A percentile compares a stretch with the other conserved stretches of the same genome.
These are phyloP conservation scores for Cebidichthys violaceus DNA, from an alignment of 2,113 vertebrate species.

Conservation along the genomic window DNA sequence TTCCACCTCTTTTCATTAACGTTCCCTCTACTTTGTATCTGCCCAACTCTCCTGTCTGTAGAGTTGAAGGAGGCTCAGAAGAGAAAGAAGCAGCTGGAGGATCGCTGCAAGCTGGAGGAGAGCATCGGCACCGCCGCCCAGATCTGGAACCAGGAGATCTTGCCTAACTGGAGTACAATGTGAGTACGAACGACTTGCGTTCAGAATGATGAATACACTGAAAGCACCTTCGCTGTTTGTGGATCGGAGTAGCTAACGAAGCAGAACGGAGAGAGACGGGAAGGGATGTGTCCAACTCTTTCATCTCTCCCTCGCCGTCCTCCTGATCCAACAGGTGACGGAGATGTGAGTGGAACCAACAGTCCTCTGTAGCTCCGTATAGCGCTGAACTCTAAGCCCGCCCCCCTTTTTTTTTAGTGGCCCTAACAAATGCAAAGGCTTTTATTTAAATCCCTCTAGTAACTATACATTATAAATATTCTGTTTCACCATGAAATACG, in stretches of 20 bases:
- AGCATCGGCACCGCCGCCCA: slow-evolving; percentile 91
- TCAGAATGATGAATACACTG: background rate
- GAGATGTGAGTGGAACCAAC: too few relatives aligned
- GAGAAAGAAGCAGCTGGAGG: slow-evolving; percentile 90
- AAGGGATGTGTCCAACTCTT: background rate
- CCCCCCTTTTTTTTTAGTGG: too few relatives aligned
- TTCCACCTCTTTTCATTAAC: background rate
- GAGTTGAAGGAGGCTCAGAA: slow-evolving; percentile 93
- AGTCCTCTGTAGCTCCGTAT: too few relatives aligned
- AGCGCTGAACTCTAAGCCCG: too few relatives aligned
- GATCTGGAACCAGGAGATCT: slow-evolving; percentile 93
- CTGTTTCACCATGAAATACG: too few relatives aligned
- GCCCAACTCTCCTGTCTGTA: slow-evolving; percentile 56
- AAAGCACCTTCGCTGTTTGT: background rate
- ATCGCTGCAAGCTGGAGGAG: slow-evolving; percentile 92
- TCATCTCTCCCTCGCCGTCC: too few relatives aligned
- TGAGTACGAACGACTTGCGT: slow-evolving; percentile 75
- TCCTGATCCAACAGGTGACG: too few relatives aligned
- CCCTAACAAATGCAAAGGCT: too few relatives aligned
- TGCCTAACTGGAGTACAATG: slow-evolving; percentile 94
- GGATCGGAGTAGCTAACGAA: background rate
- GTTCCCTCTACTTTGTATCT: background rate
- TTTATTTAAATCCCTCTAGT: too few relatives aligned
- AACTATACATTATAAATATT: too few relatives aligned
- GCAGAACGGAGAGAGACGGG: background rate